Conservation (phyloP, 2,797 vertebrate species). For the Chelmon rostratus region DNA sequence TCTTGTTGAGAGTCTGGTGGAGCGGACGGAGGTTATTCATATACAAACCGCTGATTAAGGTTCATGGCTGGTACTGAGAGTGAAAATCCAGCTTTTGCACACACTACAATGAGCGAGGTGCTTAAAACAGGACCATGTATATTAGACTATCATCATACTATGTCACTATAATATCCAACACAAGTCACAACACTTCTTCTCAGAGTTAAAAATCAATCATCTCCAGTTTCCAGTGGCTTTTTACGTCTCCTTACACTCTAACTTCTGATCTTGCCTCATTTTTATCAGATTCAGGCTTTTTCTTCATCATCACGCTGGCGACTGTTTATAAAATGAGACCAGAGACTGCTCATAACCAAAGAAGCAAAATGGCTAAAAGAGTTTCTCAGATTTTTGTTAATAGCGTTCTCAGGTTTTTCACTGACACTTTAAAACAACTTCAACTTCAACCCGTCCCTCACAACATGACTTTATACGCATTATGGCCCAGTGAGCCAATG, state of each 20-base stretch:
- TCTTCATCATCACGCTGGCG: not conserved
- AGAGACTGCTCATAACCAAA: not conserved
- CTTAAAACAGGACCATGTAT: not conserved
- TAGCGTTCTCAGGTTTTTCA: too few species aligned
- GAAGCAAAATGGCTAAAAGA: not conserved
- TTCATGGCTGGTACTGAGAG: not conserved
- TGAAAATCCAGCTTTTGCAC: not conserved
- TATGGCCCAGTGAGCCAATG: too few species aligned
- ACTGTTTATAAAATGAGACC: not conserved
- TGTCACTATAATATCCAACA: not conserved
- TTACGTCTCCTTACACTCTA: too few species aligned
- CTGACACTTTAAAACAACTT: not conserved
- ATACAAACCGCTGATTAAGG: conserved; percentile 31
- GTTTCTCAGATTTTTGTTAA: not conserved
- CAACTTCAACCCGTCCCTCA: not conserved
- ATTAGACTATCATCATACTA: too few species aligned
- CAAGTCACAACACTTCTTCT: not conserved
- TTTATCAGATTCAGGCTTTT: not conserved
- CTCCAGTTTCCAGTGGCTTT: too few species aligned
- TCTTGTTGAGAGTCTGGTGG: conserved; percentile 7
- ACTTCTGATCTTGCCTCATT: too few species aligned
- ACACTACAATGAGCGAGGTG: not conserved
- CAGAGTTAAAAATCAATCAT: not conserved
- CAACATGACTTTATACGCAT: not conserved
- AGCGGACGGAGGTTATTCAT: conserved; percentile 20